Evolutionary conservation across 1,140 invertebrate genomes (phyloP).

Genomic region (Laupala kohalensis): DNA sequence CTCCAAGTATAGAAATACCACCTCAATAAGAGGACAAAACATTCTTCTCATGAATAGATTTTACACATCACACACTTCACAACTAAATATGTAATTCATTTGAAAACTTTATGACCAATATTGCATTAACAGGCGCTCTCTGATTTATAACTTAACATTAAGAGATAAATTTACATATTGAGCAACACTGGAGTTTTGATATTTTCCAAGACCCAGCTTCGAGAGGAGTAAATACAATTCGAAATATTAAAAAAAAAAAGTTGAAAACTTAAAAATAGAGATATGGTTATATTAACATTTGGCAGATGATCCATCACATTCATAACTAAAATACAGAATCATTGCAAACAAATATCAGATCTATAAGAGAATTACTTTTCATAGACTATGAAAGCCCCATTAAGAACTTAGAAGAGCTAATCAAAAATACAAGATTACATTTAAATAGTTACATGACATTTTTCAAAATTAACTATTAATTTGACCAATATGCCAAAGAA

Average conservation of each 20-base stretch:
- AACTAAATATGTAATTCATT: not conserved
- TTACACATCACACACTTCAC: not conserved
- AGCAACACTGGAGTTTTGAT: slow-evolving; percentile 5
- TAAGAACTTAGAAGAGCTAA: no score
- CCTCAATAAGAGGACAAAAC: not conserved
- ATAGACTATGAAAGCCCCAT: not conserved
- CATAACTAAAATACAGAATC: not conserved
- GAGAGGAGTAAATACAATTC: slow-evolving; percentile 4
- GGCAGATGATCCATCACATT: slow-evolving; percentile 9
- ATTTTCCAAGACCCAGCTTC: slow-evolving; percentile 1
- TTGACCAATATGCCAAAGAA: no score
- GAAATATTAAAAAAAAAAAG: not conserved
- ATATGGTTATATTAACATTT: slow-evolving; percentile 7
- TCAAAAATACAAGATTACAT: not conserved
- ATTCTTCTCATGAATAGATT: not conserved
- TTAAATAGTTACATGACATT: not conserved
- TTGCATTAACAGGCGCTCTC: not conserved
- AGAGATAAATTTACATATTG: slow-evolving; percentile 2
- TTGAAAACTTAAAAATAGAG: slow-evolving; percentile 1
- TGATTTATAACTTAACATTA: not conserved
- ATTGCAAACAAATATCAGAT: slow-evolving; percentile 2
- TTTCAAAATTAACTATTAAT: not conserved
- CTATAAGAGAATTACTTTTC: not conserved
- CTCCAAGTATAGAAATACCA: not conserved
- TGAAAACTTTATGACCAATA: not conserved